Evolutionary conservation across 2,888 invertebrate species (phyloP), one percentile per base, ranked within the genome.

Genomic region (Synergus gifuensis): DNA sequence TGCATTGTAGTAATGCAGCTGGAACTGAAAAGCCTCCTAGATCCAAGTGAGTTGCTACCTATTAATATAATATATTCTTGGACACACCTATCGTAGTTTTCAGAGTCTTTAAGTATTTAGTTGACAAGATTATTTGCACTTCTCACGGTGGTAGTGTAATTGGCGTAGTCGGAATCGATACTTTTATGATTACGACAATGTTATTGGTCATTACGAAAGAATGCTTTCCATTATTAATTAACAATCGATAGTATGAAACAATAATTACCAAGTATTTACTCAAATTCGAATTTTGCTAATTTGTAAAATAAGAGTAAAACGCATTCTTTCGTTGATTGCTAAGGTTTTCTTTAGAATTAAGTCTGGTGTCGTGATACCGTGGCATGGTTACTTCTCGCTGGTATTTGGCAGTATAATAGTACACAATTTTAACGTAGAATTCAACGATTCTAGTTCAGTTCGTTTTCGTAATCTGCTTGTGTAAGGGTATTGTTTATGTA

Each of bases 1-100:
- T 92, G 79, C 83, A 83, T 78, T 81, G 83, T 81, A 84, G 76
- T 49, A 83, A 81, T 60, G 86, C 89, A 77, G 85, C 89, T 77
- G 86, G 89, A 81, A 87, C 88, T 78, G 89, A 88, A 81, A 91
- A 92, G 84, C 89, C 91, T 88, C 89, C 89, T 85, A 91, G 90
- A 85, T 89, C 90, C 87, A 92, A 91, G 92, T 92, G 90, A 91
- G 92, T 91, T 90, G 84, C 87, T 83, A 84, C 77, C 67, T 54
- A 79, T 82, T 84, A 80, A 80, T 73, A 46, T 16, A 28, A 28
- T 66, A 8, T 66, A 62, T 12, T 66, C 11, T 66, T 42, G 18
- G 9, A 18, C 40, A 66, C 42, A 42, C 18, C 64, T 69, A 22
- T 46, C 12, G 54, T 73, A 54, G 49, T 54, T 73, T 67, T 46